Conservation (phyloP, 2,113 vertebrate species). For the Chionomys nivalis region DNA sequence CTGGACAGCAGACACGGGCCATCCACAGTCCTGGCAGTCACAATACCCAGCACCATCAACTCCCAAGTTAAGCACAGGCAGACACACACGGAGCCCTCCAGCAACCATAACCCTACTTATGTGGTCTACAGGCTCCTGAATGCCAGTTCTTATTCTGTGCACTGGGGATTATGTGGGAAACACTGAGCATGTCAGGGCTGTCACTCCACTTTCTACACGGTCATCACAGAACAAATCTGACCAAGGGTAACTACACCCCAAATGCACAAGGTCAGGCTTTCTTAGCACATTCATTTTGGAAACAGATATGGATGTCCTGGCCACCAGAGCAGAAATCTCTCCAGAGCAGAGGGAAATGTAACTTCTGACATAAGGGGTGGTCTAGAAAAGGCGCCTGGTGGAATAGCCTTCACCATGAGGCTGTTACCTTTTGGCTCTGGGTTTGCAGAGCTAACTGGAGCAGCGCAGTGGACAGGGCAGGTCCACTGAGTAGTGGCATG, state of each 20-base stretch:
- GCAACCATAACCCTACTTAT: background rate
- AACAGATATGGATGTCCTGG: background rate
- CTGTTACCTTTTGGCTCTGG: conserved; percentile 92
- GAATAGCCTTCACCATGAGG: accelerated
- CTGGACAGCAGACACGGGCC: background rate
- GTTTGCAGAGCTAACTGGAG: conserved; percentile 93
- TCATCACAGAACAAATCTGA: background rate
- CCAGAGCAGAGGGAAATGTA: background rate
- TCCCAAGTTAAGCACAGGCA: background rate
- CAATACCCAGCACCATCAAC: background rate
- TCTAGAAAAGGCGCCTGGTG: background rate
- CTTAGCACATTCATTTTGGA: background rate
- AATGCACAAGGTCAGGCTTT: background rate
- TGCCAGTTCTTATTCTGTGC: background rate
- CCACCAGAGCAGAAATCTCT: background rate
- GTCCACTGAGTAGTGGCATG: conserved; percentile 89
- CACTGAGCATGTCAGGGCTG: background rate
- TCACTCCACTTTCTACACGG: no score
- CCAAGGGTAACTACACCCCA: background rate
- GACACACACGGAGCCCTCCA: background rate
- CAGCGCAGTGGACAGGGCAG: conserved; percentile 90
- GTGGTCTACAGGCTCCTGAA: background rate
- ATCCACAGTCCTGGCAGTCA: background rate
- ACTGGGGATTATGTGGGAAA: background rate
- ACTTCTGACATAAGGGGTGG: background rate